These are phyloP conservation scores for Hyla sarda DNA, from an alignment of 2,113 vertebrate species.

Conservation along the genomic window DNA sequence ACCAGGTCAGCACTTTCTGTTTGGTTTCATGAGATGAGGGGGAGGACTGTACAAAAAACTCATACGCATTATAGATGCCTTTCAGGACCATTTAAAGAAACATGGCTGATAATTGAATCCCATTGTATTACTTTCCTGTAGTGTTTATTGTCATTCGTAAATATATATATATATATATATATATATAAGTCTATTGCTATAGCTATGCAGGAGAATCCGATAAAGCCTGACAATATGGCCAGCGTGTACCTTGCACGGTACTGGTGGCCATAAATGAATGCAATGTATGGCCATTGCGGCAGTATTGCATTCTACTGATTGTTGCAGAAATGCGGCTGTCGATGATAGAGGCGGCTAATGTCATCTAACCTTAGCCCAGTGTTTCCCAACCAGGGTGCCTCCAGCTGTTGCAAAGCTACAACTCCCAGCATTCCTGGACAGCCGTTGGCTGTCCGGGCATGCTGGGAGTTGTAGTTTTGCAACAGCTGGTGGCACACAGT, in stretches of 20 bases:
- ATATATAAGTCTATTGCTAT: too few species aligned
- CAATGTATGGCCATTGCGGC: background rate
- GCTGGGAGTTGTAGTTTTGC: too few species aligned
- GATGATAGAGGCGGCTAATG: background rate
- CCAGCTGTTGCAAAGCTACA: too few species aligned
- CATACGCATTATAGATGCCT: conserved; percentile 57
- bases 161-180: too few species aligned
- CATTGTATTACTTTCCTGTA: background rate
- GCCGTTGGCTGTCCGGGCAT: too few species aligned
- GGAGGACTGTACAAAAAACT: conserved; percentile 24
- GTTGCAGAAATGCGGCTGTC: background rate
- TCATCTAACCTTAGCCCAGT: too few species aligned
- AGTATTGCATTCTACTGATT: background rate
- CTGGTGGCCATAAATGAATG: background rate
- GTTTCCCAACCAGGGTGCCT: too few species aligned
- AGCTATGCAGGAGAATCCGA: background rate
- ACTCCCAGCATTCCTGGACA: too few species aligned
- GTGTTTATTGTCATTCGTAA: background rate
- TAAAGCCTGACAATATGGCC: background rate
- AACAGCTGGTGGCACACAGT: too few species aligned
- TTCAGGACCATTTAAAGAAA: conserved; percentile 1
- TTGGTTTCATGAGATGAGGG: conserved; percentile 30
- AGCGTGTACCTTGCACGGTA: too few species aligned
- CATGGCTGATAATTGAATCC: background rate
- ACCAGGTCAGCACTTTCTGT: conserved; percentile 5